Evolutionary conservation across 2,113 vertebrate genomes (phyloP), one percentile per base, ranked within the genome.

Genomic region (Thalassoma bifasciatum): DNA sequence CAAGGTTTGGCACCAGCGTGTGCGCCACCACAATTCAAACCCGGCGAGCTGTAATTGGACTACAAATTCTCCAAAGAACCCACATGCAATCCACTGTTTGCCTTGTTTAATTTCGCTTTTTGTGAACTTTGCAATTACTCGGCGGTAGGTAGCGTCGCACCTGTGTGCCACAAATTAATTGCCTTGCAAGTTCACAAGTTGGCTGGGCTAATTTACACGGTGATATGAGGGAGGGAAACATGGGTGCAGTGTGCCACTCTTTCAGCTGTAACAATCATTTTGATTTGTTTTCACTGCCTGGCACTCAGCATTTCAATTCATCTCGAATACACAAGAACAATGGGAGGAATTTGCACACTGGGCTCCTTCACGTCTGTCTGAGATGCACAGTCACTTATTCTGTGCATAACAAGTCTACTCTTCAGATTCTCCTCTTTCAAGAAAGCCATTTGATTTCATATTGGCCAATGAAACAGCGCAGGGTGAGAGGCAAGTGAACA

Each of bases 401-500:
- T 57, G 85, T 71, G 89, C 89, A 88, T 86, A 88, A 88, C 78
- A 82, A 89, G 68, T 79, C 72, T 30, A 73, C 83, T 72, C 66
- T 72, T 72, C 67, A 77, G 78, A 88, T 89, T 86, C 60, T 63
- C 81, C 67, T 61, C 81, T 88, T 90, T 93, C 87, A 90, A 88
- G 81, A 84, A 81, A 81, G 84, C 88, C 88, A 84, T 93, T 92
- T 93, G 91, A 93, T 93, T 93, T 86, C 69, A 78, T 77, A 76
- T 89, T 87, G 89, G 86, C 93, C 93, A 88, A 90, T 90, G 92
- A 92, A 92, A 92, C 86, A 75, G 86, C 88, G 87, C 82, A 86
- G 88, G 89, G 91, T 91, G 90, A 91, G 89, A 93, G 82, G 91
- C 83, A 87, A 93, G 89, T 81, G 88, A 93, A 93, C 90, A 93